phyloP scores from a whole-genome alignment of 1,140 invertebrate genomes.

The Achatina immaculata region DNA sequence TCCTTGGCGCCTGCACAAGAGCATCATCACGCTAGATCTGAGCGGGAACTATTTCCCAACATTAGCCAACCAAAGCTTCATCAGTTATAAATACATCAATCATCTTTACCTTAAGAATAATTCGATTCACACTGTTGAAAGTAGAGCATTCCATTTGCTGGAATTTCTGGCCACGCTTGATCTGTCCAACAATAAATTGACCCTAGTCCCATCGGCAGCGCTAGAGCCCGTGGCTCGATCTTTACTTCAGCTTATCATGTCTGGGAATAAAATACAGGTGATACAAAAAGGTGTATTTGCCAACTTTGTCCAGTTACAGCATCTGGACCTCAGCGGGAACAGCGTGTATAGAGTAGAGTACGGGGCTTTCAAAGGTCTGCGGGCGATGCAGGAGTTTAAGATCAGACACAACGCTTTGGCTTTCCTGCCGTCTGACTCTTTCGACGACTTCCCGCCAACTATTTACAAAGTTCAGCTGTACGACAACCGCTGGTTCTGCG shows the following conservation, averaged over 20 bases:
- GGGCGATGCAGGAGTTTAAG: constrained; percentile 28
- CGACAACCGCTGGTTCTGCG: constrained; percentile 65
- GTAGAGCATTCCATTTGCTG: constrained; percentile 54
- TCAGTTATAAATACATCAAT: constrained; percentile 53
- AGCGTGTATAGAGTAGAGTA: constrained; percentile 49
- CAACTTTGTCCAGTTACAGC: constrained; percentile 48
- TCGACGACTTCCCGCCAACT: constrained; percentile 45
- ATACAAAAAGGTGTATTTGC: constrained; percentile 50
- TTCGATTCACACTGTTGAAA: constrained; percentile 51
- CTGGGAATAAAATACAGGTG: constrained; percentile 54
- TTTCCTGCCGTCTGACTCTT: constrained; percentile 38
- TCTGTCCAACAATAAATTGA: constrained; percentile 60
- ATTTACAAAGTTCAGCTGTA: constrained; percentile 54
- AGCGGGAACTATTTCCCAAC: constrained; percentile 53
- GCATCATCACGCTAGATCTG: constrained; percentile 56
- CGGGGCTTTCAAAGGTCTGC: constrained; percentile 53
- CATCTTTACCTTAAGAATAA: constrained; percentile 60
- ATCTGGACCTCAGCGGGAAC: constrained; percentile 59
- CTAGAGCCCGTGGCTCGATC: constrained; percentile 47
- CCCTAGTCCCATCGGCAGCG: constrained; percentile 47
- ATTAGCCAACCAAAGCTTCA: constrained; percentile 51
- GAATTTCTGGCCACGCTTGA: constrained; percentile 55
- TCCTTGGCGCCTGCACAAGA: constrained; percentile 55
- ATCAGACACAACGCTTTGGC: constrained; percentile 55
- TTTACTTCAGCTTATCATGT: constrained; percentile 50